Base-by-base conservation (phyloP, 1,140 invertebrate genomes). In the Frieseomelitta varia region DNA sequence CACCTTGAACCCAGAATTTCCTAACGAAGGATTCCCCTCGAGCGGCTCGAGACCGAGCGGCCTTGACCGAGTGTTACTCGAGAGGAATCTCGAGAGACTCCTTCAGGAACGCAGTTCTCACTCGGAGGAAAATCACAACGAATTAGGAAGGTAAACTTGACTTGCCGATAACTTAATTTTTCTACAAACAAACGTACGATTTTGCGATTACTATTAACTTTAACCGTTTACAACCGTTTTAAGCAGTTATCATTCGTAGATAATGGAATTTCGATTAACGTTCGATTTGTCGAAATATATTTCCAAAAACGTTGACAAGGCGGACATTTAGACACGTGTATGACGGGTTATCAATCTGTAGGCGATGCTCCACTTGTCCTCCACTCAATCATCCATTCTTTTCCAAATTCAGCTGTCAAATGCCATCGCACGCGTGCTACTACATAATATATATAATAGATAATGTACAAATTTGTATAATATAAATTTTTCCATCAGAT, bases 61-160 rank as follows among this genome's bases (percentile, higher is more conserved):
- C 39, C 93, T 96, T 73, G 96, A 97, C 87, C 94, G 96, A 78
- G 95, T 96, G 19, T 92, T 96, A 12, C 92, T 96, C 0, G 96
- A 96, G 86, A 93, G 96, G 81, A 96, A 96, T 88, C 93, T 96
- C 53, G 96, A 96, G 87, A 93, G 95, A 86, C 91, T 96, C 21
- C 90, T 96, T 30, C 94, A 96, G 76, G 92, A 94, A 89, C 86
- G 93, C 76, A 90, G 89, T 87, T 82, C 91, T n/a, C 90, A 93
- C 71, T 79, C 89, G 11, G 93, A 94, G 27, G 92, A 94, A 84
- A 90, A 88, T 10, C 83, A 90, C 27, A 89, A 53, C 39, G 94
- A 95, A 56, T 89, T 94, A 68, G 94, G 93, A 90, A 94, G 94
- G 94, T 94, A 75, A 30, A 67, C n/a, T 69, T n/a, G 6, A 51